Evolutionary conservation across 2,888 invertebrate genomes (phyloP).

Genomic region (Hirudinaria manillensis): DNA sequence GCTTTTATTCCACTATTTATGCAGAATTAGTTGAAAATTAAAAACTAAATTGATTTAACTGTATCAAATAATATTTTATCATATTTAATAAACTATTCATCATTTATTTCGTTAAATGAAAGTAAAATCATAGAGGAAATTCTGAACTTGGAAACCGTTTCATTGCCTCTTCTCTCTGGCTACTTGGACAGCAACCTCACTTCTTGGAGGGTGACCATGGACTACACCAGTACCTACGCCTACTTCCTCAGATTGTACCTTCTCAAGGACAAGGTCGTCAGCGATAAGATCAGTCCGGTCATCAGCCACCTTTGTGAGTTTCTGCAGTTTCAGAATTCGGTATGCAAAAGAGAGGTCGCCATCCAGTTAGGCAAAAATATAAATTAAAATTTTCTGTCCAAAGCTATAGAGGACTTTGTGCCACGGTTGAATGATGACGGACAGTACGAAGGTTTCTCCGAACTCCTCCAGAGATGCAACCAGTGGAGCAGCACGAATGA

Average conservation of each 20-base stretch:
- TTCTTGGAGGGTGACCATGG: background rate
- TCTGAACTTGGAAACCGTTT: background rate
- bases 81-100: background rate
- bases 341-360: background rate
- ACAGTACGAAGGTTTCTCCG: constrained; percentile 37
- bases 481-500: constrained; percentile 37
- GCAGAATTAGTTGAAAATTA: too few species aligned
- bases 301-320: too few species aligned
- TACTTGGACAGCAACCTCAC: constrained; percentile 3
- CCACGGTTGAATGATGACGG: constrained; percentile 37
- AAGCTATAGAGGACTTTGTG: constrained; percentile 38
- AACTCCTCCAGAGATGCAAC: constrained; percentile 38
- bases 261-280: background rate
- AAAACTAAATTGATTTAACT: too few species aligned
- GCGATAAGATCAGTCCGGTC: too few species aligned
- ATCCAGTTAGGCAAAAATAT: too few species aligned
- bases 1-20: background rate
- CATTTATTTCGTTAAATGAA: background rate
- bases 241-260: constrained; percentile 2
- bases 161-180: background rate
- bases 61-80: too few species aligned
- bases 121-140: background rate
- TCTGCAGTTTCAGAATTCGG: too few species aligned
- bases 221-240: background rate
- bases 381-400: background rate